A percentile compares a stretch with the other conserved stretches of the same genome.
Conservation (phyloP, 2,888 invertebrate species). For the Herminia tarsipennalis region DNA sequence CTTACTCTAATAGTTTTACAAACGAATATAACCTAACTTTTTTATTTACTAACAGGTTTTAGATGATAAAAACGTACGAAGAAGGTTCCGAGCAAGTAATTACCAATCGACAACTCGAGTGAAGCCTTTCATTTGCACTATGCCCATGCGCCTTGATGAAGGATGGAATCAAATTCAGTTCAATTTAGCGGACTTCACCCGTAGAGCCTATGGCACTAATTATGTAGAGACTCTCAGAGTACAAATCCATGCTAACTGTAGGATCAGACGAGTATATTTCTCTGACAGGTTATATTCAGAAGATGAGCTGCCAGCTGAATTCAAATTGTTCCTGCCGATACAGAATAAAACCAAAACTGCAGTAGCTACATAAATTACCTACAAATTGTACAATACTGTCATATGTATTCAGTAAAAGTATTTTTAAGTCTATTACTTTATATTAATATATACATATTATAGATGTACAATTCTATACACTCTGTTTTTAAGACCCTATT, state of each 20-base stretch:
- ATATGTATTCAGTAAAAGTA: slow-evolving; percentile 64
- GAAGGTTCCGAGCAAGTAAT: slow-evolving; percentile 96
- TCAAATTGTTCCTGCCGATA: slow-evolving; percentile 97
- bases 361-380: slow-evolving; percentile 71
- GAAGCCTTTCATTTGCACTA: slow-evolving; percentile 98
- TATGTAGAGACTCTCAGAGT: slow-evolving; percentile 96
- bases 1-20: too few species aligned
- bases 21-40: slow-evolving; percentile 48
- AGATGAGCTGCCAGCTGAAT: slow-evolving; percentile 97
- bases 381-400: slow-evolving; percentile 36
- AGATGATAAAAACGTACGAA: slow-evolving; percentile 96
- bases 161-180: slow-evolving; percentile 99
- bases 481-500: slow-evolving; percentile 33
- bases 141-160: slow-evolving; percentile 97
- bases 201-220: slow-evolving; percentile 97
- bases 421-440: slow-evolving; percentile 67
- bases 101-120: slow-evolving; percentile 97
- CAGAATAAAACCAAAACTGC: slow-evolving; percentile 89
- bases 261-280: slow-evolving; percentile 95
- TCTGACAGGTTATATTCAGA: slow-evolving; percentile 97
- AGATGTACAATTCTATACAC: slow-evolving; percentile 53
- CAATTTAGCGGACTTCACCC: slow-evolving; percentile 97
- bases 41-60: slow-evolving; percentile 88
- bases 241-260: slow-evolving; percentile 98
- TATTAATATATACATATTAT: too few species aligned